phyloP scores from a whole-genome alignment of 2,888 invertebrate species.

The Myathropa florea region DNA sequence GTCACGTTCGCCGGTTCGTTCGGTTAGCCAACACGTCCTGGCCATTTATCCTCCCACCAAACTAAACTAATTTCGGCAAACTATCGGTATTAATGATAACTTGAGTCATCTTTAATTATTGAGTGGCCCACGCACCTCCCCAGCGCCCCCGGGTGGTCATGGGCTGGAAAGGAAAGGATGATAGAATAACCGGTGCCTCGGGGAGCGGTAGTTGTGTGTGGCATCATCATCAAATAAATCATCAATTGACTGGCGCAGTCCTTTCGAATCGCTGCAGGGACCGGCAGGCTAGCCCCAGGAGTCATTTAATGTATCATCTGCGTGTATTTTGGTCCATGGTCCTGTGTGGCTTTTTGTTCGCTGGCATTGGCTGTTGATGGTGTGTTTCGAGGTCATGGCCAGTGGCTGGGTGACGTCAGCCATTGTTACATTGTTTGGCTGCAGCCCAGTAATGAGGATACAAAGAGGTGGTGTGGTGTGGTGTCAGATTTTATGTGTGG shows the following conservation, averaged over 20 bases:
- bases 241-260: slow-evolving; percentile 23
- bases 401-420: not conserved
- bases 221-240: slow-evolving; percentile 19
- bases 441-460: not conserved
- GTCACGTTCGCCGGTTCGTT: not conserved
- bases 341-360: not conserved
- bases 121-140: not conserved
- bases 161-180: not conserved
- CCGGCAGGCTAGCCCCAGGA: not conserved
- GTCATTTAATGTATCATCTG: slow-evolving; percentile 21
- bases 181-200: not conserved
- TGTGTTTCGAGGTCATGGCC: not conserved
- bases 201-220: not conserved
- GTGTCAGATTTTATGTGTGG: not conserved
- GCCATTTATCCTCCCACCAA: not conserved
- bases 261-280: not conserved
- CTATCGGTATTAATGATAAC: slow-evolving; percentile 9
- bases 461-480: not conserved
- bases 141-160: not conserved
- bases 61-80: slow-evolving; percentile 11
- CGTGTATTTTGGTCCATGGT: not conserved
- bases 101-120: slow-evolving; percentile 18
- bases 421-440: slow-evolving; percentile 6
- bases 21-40: not conserved
- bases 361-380: not conserved